These are phyloP conservation scores for Bolinopsis microptera DNA, from an alignment of 37 sponge, comb jelly and placozoan genomes.

Conservation along the genomic window DNA sequence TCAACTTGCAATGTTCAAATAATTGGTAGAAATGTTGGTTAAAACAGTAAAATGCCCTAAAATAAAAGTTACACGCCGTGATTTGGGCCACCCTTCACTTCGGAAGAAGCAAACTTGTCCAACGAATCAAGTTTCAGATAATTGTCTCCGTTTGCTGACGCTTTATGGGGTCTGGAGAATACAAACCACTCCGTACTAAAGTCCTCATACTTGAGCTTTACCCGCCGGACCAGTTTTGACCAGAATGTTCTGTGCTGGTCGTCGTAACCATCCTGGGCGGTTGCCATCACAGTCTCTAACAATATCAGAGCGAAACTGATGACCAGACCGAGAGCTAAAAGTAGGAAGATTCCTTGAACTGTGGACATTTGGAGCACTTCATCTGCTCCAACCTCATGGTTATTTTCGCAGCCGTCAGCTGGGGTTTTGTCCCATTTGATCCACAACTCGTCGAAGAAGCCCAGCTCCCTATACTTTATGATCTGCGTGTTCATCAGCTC, in stretches of 20 bases:
- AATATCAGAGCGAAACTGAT: neutral
- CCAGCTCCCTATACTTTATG: slow-evolving; percentile 23
- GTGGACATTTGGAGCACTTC: slow-evolving; percentile 34
- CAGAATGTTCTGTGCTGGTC: slow-evolving; percentile 9
- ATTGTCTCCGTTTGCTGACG: neutral
- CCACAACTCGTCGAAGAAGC: slow-evolving; percentile 57
- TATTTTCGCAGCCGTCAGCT: neutral
- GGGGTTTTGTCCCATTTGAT: slow-evolving; percentile 63
- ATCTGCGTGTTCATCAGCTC: slow-evolving; percentile 24
- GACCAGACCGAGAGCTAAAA: slow-evolving; percentile 16
- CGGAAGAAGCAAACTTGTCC: neutral
- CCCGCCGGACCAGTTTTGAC: neutral
- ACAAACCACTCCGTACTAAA: slow-evolving; percentile 37
- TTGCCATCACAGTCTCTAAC: slow-evolving; percentile 32
- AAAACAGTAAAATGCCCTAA: neutral
- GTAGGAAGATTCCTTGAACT: slow-evolving; percentile 11
- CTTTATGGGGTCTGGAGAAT: neutral
- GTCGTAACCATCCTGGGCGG: neutral
- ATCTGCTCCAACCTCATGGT: slow-evolving; percentile 24
- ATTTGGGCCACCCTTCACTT: neutral
- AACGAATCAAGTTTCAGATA: neutral
- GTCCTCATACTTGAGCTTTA: slow-evolving; percentile 34
- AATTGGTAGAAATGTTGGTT: too few species aligned
- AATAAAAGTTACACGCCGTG: neutral
- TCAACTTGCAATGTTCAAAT: too few species aligned